phyloP scores from a whole-genome alignment of 2,113 vertebrate species.

The Pionites leucogaster region DNA sequence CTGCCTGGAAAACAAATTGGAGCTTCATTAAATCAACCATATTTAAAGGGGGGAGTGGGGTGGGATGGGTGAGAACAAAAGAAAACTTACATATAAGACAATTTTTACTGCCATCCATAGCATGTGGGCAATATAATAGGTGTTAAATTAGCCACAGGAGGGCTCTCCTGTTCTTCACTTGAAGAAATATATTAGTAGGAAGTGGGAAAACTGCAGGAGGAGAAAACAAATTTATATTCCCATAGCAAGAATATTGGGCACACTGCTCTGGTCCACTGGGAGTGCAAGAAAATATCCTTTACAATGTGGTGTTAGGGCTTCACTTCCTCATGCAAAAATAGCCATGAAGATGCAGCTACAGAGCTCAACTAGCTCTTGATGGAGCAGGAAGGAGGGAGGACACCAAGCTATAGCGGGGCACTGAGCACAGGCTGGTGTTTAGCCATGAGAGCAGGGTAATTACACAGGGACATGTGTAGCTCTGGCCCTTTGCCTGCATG shows the following conservation, averaged over 20 bases:
- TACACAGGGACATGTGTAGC: not conserved
- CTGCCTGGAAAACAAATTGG: constrained; percentile 2
- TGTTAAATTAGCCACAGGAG: constrained; percentile 54
- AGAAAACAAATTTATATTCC: not conserved
- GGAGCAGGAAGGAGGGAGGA: not conserved
- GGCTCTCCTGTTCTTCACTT: constrained; percentile 56
- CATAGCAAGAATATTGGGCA: not conserved
- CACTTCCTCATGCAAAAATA: not conserved
- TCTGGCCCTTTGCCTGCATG: not conserved
- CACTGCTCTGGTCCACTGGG: not conserved
- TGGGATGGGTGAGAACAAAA: not conserved
- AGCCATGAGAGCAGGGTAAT: not conserved
- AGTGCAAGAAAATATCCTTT: not conserved
- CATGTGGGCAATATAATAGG: not conserved
- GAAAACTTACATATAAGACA: fast-evolving
- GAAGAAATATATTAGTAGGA: not conserved
- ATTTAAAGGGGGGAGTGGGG: not conserved
- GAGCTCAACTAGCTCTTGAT: not conserved
- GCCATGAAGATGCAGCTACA: not conserved
- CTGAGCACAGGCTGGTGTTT: not conserved
- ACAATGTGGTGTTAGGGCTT: not conserved
- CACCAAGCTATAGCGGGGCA: not conserved
- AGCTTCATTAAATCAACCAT: not conserved
- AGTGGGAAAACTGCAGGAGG: not conserved
- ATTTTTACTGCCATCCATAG: not conserved